Evolutionary conservation across 1,140 invertebrate species (phyloP).

Genomic region (Drosophila suzukii): DNA sequence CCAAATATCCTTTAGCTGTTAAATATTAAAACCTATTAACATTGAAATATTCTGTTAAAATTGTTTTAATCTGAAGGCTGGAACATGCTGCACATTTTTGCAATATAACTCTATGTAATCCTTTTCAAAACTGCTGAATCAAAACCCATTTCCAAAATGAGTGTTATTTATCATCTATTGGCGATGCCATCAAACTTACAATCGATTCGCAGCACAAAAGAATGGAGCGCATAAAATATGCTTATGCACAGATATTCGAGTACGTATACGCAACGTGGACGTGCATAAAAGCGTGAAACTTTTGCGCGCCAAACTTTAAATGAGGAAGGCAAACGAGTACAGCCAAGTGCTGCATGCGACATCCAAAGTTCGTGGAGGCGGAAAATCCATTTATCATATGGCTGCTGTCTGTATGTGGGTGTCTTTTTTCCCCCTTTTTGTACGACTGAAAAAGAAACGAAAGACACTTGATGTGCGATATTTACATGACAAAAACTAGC

Average conservation of each 20-base stretch:
- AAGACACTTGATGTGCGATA: slow-evolving; percentile 46
- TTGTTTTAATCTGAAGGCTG: no score
- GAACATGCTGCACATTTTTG: no score
- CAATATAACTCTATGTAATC: no score
- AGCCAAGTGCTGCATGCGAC: slow-evolving; percentile 40
- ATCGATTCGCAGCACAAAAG: slow-evolving; percentile 6
- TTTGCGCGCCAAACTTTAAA: slow-evolving; percentile 48
- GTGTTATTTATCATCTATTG: slow-evolving; percentile 24
- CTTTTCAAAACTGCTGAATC: background rate
- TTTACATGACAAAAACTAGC: slow-evolving; percentile 43
- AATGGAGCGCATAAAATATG: slow-evolving; percentile 26
- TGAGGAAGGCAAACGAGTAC: slow-evolving; percentile 18
- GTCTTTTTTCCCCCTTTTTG: background rate
- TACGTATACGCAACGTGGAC: slow-evolving; percentile 19
- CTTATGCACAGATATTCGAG: slow-evolving; percentile 11
- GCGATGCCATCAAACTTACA: slow-evolving; percentile 32
- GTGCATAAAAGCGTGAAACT: slow-evolving; percentile 28
- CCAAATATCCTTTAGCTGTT: no score
- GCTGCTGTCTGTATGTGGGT: slow-evolving; percentile 32
- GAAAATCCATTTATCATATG: slow-evolving; percentile 66
- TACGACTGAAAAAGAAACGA: slow-evolving; percentile 32
- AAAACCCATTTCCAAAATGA: slow-evolving; percentile 13
- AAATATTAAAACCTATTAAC: no score
- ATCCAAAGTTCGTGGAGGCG: slow-evolving; percentile 48
- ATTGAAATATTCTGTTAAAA: no score